Percentiles rank a stretch among this genome's conserved stretches.
Conservation (phyloP, 2,888 invertebrate genomes). For the Girardia tigrina region DNA sequence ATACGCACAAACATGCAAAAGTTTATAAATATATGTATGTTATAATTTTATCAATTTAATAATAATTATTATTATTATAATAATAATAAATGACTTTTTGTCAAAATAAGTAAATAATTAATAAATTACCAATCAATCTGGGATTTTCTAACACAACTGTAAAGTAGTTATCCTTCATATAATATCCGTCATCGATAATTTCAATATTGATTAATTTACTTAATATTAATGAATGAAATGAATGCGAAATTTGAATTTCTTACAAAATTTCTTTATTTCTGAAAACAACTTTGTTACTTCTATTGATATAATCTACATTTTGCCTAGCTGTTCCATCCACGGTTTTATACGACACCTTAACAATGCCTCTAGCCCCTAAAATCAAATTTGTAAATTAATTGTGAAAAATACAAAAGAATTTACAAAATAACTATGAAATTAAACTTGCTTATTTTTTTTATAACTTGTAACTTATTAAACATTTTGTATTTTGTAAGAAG, state of each 20-base stretch:
- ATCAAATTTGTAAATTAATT: too few species aligned
- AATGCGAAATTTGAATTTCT: background rate
- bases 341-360: background rate
- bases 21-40: too few species aligned
- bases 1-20: too few species aligned
- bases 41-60: too few species aligned
- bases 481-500: too few species aligned
- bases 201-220: background rate
- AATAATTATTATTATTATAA: too few species aligned
- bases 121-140: background rate
- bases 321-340: background rate
- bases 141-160: background rate
- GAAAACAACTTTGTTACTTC: background rate
- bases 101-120: too few species aligned
- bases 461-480: too few species aligned
- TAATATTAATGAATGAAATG: background rate
- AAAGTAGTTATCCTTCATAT: background rate
- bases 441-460: too few species aligned
- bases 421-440: too few species aligned
- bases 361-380: background rate
- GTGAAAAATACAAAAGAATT: too few species aligned
- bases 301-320: background rate
- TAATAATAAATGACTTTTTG: too few species aligned
- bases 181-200: background rate
- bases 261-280: slow-evolving; percentile 1